phyloP scores from a whole-genome alignment of 37 sponge, comb jelly and placozoan species.

The Crambe crambe region DNA sequence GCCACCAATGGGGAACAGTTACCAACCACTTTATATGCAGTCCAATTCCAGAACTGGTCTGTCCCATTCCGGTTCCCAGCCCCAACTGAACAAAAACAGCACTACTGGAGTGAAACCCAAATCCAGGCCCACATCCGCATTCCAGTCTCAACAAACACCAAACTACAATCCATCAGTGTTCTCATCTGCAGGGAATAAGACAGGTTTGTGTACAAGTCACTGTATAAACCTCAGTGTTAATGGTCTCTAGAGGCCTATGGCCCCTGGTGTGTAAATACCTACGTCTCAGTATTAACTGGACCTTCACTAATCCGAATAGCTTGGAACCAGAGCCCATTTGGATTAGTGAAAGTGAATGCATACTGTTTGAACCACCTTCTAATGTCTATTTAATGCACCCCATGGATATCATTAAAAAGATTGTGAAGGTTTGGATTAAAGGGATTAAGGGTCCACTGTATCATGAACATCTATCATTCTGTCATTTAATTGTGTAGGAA shows the following conservation, averaged over 20 bases:
- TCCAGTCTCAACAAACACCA: slow-evolving; percentile 9
- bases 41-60: neutral
- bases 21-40: slow-evolving; percentile 17
- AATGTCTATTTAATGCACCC: too few relatives aligned
- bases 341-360: too few relatives aligned
- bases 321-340: too few relatives aligned
- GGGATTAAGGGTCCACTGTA: too few relatives aligned
- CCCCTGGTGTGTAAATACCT: too few relatives aligned
- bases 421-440: too few relatives aligned
- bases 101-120: too few relatives aligned
- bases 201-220: neutral
- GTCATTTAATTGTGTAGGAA: slow-evolving; percentile 1
- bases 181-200: neutral
- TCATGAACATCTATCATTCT: too few relatives aligned
- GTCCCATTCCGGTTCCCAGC: neutral
- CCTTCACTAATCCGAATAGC: too few relatives aligned
- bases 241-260: neutral
- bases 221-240: neutral
- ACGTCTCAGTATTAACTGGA: too few relatives aligned
- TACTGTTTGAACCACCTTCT: too few relatives aligned
- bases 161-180: slow-evolving; percentile 9
- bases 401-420: too few relatives aligned
- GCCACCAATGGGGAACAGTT: slow-evolving; percentile 11
- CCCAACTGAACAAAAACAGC: neutral
- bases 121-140: slow-evolving; percentile 7